Conservation (phyloP, 2,888 invertebrate species). For the Acronicta leporina region DNA sequence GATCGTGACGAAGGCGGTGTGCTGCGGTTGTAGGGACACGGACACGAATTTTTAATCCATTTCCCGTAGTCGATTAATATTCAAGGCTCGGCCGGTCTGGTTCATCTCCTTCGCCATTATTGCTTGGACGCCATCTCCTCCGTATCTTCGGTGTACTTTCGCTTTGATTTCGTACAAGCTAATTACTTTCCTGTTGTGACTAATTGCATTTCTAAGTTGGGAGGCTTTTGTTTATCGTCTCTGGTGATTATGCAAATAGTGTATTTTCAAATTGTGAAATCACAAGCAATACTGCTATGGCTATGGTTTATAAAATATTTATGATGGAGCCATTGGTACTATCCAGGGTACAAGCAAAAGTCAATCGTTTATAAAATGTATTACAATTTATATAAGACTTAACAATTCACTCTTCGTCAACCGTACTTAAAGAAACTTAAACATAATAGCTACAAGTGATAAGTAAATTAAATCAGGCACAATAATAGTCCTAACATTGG, state of each 20-base stretch:
- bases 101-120: slow-evolving; percentile 88
- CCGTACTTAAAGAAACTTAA: not conserved
- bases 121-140: slow-evolving; percentile 77
- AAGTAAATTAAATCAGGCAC: not conserved
- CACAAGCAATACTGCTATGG: too few species aligned
- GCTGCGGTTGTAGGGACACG: slow-evolving; percentile 79
- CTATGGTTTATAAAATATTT: not conserved
- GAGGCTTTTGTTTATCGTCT: slow-evolving; percentile 42
- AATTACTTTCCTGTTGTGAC: slow-evolving; percentile 82
- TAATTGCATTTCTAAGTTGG: slow-evolving; percentile 64
- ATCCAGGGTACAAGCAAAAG: not conserved
- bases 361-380: not conserved
- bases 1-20: slow-evolving; percentile 71
- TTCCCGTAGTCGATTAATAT: slow-evolving; percentile 89
- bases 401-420: too few species aligned
- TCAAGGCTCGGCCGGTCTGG: slow-evolving; percentile 88
- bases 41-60: slow-evolving; percentile 88
- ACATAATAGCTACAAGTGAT: not conserved
- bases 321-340: too few species aligned
- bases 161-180: slow-evolving; percentile 84
- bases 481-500: slow-evolving; percentile 16
- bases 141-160: slow-evolving; percentile 65
- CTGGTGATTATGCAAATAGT: slow-evolving; percentile 39
- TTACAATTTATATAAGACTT: too few species aligned
- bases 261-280: not conserved